A percentile compares a stretch with the other conserved stretches of the same genome.
These are phyloP conservation scores for Ondatra zibethicus DNA, from an alignment of 2,113 vertebrate genomes.

Conservation along the genomic window DNA sequence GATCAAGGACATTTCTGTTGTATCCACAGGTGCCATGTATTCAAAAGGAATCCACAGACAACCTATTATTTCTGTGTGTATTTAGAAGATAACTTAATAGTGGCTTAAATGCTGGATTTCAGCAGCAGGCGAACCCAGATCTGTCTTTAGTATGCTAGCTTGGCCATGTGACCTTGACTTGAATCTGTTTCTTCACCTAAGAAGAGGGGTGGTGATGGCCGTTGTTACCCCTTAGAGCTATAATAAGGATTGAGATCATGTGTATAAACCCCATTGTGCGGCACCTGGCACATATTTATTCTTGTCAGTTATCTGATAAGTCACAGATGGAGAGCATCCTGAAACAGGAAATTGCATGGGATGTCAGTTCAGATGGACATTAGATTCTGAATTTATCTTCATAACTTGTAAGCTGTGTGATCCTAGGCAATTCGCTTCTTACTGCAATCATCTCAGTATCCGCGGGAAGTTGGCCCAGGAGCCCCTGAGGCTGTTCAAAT, in stretches of 20 bases:
- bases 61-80: neutral
- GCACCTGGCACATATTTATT: neutral
- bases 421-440: slow-evolving; percentile 5
- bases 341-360: slow-evolving; percentile 48
- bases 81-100: slow-evolving; percentile 9
- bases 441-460: neutral
- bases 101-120: slow-evolving; percentile 31
- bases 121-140: neutral
- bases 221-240: neutral
- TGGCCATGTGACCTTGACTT: neutral
- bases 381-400: slow-evolving; percentile 55
- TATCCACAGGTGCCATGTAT: neutral
- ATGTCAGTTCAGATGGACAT: slow-evolving; percentile 38
- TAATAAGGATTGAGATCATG: neutral
- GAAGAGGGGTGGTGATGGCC: neutral
- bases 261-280: neutral
- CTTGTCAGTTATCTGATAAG: slow-evolving; percentile 32
- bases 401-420: slow-evolving; percentile 36
- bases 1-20: neutral
- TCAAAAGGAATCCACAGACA: neutral
- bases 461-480: neutral
- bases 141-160: neutral
- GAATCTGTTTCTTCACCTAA: slow-evolving; percentile 16
- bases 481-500: neutral
- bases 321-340: neutral